phyloP scores from a whole-genome alignment of 1,140 invertebrate species.

The Aphaenogaster rudis region DNA sequence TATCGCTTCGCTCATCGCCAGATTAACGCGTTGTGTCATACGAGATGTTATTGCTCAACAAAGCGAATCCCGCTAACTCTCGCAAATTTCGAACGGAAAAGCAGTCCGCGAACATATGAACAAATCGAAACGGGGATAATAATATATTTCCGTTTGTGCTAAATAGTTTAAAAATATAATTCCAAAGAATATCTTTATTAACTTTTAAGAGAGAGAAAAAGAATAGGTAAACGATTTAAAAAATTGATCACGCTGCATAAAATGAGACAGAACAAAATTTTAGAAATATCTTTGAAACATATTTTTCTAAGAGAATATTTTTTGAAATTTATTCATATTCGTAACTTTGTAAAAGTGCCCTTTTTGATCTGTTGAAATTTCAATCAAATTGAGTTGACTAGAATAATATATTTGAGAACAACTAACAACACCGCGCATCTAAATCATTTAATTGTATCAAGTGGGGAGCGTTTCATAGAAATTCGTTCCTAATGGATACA shows the following conservation, averaged over 20 bases:
- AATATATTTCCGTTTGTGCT: background rate
- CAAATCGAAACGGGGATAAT: background rate
- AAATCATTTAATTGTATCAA: slow-evolving; percentile 17
- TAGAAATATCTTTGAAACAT: background rate
- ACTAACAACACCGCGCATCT: background rate
- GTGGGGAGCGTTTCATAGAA: background rate
- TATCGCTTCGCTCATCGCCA: slow-evolving; percentile 24
- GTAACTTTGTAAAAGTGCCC: background rate
- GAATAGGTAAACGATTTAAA: background rate
- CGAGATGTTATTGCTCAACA: slow-evolving; percentile 1
- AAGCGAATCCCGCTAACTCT: background rate
- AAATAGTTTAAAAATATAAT: background rate
- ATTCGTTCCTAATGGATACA: slow-evolving; percentile 31
- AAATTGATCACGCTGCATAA: background rate
- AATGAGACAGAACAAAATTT: background rate
- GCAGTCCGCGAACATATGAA: background rate
- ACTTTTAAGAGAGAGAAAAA: background rate
- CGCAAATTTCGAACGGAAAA: background rate
- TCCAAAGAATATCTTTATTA: background rate
- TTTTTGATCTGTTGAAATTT: background rate
- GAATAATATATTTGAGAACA: background rate
- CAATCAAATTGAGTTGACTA: background rate
- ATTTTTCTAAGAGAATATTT: background rate
- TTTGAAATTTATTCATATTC: background rate
- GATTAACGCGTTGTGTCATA: slow-evolving; percentile 23